These are phyloP conservation scores for Tinea pellionella DNA, from an alignment of 2,888 invertebrate genomes.

Conservation along the genomic window DNA sequence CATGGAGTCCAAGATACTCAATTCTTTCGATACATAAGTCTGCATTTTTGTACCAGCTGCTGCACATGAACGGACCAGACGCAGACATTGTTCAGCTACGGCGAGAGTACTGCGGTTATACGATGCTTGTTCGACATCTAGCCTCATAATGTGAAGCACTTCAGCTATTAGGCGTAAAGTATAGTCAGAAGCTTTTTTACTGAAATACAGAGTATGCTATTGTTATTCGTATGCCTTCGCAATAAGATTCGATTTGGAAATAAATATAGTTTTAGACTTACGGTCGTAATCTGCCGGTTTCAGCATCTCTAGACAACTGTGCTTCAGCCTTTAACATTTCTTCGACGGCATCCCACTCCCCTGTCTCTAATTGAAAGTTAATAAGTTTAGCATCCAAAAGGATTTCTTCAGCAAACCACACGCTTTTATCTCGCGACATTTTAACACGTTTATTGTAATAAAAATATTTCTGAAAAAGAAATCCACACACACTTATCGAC, in stretches of 20 bases:
- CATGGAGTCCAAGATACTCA: slow-evolving; percentile 60
- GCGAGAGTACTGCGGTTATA: slow-evolving; percentile 60
- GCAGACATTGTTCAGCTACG: slow-evolving; percentile 62
- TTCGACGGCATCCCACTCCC: slow-evolving; percentile 65
- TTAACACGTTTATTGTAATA: background rate
- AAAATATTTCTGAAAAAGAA: background rate
- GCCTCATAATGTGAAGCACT: slow-evolving; percentile 60
- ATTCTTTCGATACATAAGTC: slow-evolving; percentile 61
- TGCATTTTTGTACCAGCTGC: slow-evolving; percentile 65
- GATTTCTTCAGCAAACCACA: slow-evolving; percentile 66
- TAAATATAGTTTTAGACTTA: slow-evolving; percentile 27
- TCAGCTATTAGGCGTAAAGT: slow-evolving; percentile 61
- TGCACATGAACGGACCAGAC: slow-evolving; percentile 64
- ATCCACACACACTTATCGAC: background rate
- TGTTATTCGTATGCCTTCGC: background rate
- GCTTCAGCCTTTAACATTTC: slow-evolving; percentile 65
- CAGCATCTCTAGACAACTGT: slow-evolving; percentile 57
- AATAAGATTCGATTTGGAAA: no score
- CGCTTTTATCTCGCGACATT: slow-evolving; percentile 67
- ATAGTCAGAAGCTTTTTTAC: slow-evolving; percentile 65
- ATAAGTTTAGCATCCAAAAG: slow-evolving; percentile 61
- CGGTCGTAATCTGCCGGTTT: slow-evolving; percentile 62
- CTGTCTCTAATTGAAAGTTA: slow-evolving; percentile 59
- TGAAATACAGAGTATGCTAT: slow-evolving; percentile 34
- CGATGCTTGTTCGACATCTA: slow-evolving; percentile 59